Evolutionary conservation across 2,888 invertebrate genomes (phyloP).

Genomic region (Litoditis marina): DNA sequence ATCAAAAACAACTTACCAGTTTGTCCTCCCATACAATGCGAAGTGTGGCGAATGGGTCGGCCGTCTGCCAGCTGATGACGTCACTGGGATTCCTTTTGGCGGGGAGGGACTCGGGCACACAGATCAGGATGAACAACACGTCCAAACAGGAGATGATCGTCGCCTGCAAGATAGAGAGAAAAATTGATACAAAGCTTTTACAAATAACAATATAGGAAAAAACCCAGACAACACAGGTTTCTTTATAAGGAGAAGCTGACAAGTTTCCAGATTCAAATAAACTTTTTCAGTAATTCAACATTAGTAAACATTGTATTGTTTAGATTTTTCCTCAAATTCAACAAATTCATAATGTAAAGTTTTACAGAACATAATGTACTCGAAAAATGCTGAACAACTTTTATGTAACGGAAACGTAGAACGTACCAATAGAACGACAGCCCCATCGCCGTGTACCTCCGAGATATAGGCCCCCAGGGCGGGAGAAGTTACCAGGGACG

Average conservation of each 20-base stretch:
- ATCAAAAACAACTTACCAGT: slow-evolving; percentile 19
- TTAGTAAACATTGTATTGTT: too few species aligned
- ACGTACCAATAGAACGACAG: slow-evolving; percentile 72
- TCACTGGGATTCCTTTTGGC: slow-evolving; percentile 72
- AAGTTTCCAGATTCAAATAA: too few species aligned
- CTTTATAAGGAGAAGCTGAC: too few species aligned
- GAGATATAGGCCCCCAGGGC: slow-evolving; percentile 78
- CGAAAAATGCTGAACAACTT: too few species aligned
- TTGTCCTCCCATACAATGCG: slow-evolving; percentile 49
- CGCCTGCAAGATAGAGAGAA: slow-evolving; percentile 69
- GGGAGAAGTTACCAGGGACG: slow-evolving; percentile 96
- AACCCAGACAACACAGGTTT: neutral
- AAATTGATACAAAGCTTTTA: neutral
- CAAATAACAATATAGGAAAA: neutral
- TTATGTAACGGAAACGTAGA: too few species aligned
- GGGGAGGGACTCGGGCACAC: slow-evolving; percentile 95
- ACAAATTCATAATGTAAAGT: too few species aligned
- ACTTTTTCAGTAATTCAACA: neutral
- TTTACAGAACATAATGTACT: neutral
- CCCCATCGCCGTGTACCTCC: slow-evolving; percentile 76
- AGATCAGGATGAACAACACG: slow-evolving; percentile 94
- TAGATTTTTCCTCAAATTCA: too few species aligned
- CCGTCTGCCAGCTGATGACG: slow-evolving; percentile 83
- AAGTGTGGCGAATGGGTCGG: slow-evolving; percentile 79
- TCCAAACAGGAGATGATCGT: slow-evolving; percentile 90